Evolutionary conservation across 2,797 vertebrate genomes (phyloP).

Genomic region (Mastacembelus armatus): DNA sequence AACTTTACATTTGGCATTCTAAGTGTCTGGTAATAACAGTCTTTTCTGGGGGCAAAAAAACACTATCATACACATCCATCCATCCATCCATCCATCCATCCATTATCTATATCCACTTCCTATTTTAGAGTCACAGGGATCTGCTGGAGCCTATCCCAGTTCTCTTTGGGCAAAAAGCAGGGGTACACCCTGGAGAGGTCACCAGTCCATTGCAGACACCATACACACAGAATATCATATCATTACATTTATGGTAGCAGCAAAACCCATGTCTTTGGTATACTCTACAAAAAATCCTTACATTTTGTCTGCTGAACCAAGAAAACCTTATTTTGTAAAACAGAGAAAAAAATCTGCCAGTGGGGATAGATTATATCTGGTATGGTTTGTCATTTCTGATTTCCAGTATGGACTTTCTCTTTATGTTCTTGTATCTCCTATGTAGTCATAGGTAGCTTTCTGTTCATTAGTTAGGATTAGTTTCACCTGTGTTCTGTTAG

Average conservation of each 20-base stretch:
- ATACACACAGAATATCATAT: constrained; percentile 9
- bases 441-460: no score
- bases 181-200: no score
- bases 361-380: constrained; percentile 8
- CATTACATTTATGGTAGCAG: constrained; percentile 40
- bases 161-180: no score
- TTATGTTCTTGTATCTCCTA: no score
- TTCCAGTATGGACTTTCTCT: background rate
- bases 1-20: constrained; percentile 22
- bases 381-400: constrained; percentile 32
- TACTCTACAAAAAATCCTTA: background rate
- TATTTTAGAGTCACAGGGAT: no score
- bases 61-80: background rate
- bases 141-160: no score
- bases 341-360: background rate
- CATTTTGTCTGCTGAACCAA: constrained; percentile 26
- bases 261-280: constrained; percentile 8
- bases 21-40: background rate
- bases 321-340: constrained; percentile 41
- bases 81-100: no score
- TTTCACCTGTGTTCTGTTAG: no score
- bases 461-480: no score
- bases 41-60: background rate
- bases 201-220: no score
- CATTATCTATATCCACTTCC: no score